phyloP scores from a whole-genome alignment of 2,888 invertebrate genomes.

The Lomographa bimaculata region DNA sequence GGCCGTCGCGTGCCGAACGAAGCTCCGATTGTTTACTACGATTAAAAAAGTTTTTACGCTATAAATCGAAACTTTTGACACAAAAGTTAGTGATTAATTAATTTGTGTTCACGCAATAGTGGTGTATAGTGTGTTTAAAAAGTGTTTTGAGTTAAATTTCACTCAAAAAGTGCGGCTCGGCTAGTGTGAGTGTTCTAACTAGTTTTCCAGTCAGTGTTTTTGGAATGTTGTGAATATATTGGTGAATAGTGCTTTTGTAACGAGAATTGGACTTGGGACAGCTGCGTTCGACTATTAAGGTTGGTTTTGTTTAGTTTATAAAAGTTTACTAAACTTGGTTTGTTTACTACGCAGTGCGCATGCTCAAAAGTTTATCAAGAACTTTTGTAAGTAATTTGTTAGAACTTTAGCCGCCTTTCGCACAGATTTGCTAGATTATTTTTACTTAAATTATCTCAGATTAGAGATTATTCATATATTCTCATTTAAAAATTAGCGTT shows the following conservation, averaged over 20 bases:
- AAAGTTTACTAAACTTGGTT: conserved; percentile 68
- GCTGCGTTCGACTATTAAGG: conserved; percentile 56
- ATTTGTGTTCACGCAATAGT: conserved; percentile 38
- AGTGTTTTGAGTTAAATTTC: conserved; percentile 57
- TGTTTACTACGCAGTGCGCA: conserved; percentile 78
- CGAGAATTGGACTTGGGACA: conserved; percentile 55
- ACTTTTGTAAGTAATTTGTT: no score
- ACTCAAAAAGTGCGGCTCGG: conserved; percentile 65
- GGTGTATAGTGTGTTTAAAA: conserved; percentile 44
- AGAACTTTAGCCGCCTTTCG: no score
- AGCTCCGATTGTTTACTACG: conserved; percentile 76
- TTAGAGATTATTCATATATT: no score
- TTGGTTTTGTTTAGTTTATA: conserved; percentile 46
- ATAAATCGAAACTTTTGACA: conserved; percentile 47
- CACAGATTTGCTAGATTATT: no score
- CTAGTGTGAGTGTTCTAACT: conserved; percentile 53
- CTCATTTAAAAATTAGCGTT: no score
- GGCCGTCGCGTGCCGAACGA: conserved; percentile 78
- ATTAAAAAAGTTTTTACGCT: conserved; percentile 68
- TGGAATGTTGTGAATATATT: conserved; percentile 80
- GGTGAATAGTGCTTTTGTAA: conserved; percentile 65
- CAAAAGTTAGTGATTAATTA: conserved; percentile 53
- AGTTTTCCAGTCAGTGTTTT: conserved; percentile 71
- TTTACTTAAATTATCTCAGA: no score
- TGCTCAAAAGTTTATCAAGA: conserved; percentile 48